Base-by-base conservation (phyloP, 2,888 invertebrate species). In the Seira ritae region DNA sequence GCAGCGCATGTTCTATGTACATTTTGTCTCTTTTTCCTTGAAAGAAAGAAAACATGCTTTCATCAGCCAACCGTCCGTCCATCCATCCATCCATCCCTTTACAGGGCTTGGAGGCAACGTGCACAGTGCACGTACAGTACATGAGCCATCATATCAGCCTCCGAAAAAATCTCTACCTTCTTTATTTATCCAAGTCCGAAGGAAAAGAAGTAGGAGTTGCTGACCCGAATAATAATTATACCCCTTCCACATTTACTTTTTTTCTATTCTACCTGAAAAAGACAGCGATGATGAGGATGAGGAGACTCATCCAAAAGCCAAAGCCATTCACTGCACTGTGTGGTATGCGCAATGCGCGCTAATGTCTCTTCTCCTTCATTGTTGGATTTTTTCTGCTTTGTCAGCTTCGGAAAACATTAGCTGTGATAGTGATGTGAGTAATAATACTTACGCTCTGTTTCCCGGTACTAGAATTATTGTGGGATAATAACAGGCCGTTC, bases 171-270 rank as follows among this genome's bases (percentile, higher is more conserved):
- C 8, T 8, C 8, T 31, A 31, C 2, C 31, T 31, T 55, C 20
- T 46, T 69, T 31, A 31, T 31, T 31, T 31, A 31, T 31, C 31
- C 31, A 31, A 4, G 3, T 31, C 31, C 8, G 31, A 72, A 72
- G 72, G 23, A 55, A 42, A 72, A 65, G 19, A 75, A 75, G 75
- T 67, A 80, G 80, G 80, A 80, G 80, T 80, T 80, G 78, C 86
- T 84, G 86, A 86, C 86, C 86, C 86, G 86, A 86, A 84, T 86
- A 80, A 83, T 86, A 86, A 86, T 86, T 84, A 86, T 83, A 86
- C 78, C 72, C 75, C 74, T 78, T 75, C 70, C 72, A 24, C 60
- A 31, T 75, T 80, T 75, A 55, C 55, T 76, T 71, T 77, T 37
- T 31, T 8, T 31, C 31, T 31, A n/a, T 31, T 31, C 31, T 31